Conservation (phyloP, 2,113 vertebrate species). For the Phaetusa simplex region DNA sequence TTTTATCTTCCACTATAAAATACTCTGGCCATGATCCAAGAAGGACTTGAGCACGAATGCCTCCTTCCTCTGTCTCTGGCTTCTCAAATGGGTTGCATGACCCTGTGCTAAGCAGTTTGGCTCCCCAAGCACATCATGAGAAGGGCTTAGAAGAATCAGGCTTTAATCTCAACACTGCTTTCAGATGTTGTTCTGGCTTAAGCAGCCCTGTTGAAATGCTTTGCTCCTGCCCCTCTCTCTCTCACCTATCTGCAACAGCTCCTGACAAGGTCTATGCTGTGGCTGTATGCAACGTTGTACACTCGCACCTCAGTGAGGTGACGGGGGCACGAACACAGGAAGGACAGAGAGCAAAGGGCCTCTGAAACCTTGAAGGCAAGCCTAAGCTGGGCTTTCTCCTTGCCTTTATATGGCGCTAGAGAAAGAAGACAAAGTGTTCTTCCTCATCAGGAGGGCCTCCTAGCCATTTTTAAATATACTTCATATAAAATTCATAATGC, state of each 20-base stretch:
- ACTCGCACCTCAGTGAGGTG: neutral
- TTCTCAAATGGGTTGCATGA: neutral
- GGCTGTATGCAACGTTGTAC: neutral
- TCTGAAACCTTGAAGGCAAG: neutral
- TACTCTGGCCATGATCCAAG: neutral
- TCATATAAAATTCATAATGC: neutral
- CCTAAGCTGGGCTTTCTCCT: neutral
- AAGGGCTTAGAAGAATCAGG: neutral
- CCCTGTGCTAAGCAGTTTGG: neutral
- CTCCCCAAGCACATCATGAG: neutral
- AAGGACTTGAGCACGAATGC: neutral
- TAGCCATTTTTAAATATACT: neutral
- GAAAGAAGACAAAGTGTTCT: neutral
- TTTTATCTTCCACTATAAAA: constrained; percentile 32
- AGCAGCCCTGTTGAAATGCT: neutral
- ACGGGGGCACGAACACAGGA: accelerated
- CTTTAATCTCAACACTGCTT: neutral
- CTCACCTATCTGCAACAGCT: neutral
- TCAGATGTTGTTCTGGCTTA: neutral
- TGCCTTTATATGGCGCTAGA: neutral
- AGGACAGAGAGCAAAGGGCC: neutral
- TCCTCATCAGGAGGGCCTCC: neutral
- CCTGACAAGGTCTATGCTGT: neutral
- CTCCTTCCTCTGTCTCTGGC: neutral
- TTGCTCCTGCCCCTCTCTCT: neutral